Evolutionary conservation across 1,140 invertebrate genomes (phyloP), one percentile per base, ranked within the genome.

Genomic region (Drosophila bipectinata): DNA sequence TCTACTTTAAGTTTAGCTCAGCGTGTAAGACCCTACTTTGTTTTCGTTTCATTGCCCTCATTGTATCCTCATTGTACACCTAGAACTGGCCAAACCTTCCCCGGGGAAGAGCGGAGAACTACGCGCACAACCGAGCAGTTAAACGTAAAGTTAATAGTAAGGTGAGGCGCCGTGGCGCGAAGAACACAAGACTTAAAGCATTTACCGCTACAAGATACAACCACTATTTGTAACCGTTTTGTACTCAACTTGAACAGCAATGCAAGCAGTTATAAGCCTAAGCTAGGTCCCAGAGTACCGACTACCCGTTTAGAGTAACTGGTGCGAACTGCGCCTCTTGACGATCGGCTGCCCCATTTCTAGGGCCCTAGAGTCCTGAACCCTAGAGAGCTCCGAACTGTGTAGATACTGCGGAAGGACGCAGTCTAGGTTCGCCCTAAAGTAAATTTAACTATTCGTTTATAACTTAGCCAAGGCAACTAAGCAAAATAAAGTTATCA

Each of bases 171-270:
- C 62, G 62, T 62, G 39, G 26, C 26, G 28, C 26, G 44, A 76
- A 82, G 59, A 78, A 68, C 68, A 83, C 73, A 87, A 87, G 82
- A 87, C 82, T 87, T 87, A 71, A 87, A 82, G 82, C 83, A 87
- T 87, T 87, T 87, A 85, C 75, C 72, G 80, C 80, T 85, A 80
- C 59, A 49, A 76, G 60, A 74, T 57, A 72, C 60, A 76, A 66
- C 49, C 69, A 71, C 57, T 63, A 73, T 44, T 73, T 74, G 72
- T 73, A 74, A 74, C 34, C 45, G 54, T 75, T 48, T 56, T 77
- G 68, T 77, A 84, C 82, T 84, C 81, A 84, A 81, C 62, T 80
- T 30, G 67, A 85, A 78, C 61, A 85, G 82, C 81, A 85, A 83
- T 79, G 80, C 77, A 83, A 83, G 57, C 64, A 72, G 52, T 67